phyloP scores from a whole-genome alignment of 2,113 vertebrate species.

The Microcebus ravelobensis region DNA sequence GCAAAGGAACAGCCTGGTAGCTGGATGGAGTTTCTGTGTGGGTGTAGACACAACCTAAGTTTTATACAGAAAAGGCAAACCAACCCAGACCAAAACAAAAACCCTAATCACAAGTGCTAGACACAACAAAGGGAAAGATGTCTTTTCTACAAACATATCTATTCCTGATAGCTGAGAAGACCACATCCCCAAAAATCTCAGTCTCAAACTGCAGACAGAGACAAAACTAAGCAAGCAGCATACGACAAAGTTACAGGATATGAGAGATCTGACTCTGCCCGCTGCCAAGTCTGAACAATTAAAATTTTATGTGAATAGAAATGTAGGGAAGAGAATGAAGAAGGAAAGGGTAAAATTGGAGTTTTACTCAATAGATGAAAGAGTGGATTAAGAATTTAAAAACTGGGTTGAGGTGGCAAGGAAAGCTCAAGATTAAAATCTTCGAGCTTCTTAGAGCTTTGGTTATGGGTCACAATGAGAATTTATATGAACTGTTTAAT shows the following conservation, averaged over 20 bases:
- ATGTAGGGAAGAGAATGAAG: neutral
- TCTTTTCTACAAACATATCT: slow-evolving; percentile 5
- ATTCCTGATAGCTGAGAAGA: neutral
- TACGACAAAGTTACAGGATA: neutral
- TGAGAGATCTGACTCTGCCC: neutral
- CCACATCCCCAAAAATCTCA: neutral
- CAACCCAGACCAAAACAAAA: slow-evolving; percentile 41
- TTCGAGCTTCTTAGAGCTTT: neutral
- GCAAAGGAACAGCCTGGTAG: neutral
- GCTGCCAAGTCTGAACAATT: neutral
- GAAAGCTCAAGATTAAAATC: neutral
- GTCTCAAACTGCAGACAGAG: neutral
- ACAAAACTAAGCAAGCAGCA: neutral
- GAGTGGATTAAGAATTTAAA: neutral
- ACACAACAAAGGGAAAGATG: slow-evolving; percentile 23
- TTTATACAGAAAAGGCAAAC: slow-evolving; percentile 55
- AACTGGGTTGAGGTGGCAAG: neutral
- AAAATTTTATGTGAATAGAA: neutral
- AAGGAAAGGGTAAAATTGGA: neutral
- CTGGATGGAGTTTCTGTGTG: neutral
- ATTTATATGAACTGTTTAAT: neutral
- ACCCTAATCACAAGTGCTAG: neutral
- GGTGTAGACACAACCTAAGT: neutral
- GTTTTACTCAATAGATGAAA: neutral
- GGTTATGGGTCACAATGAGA: neutral